Base-by-base conservation (phyloP, 2,797 vertebrate species). In the Acropternis orthonyx region DNA sequence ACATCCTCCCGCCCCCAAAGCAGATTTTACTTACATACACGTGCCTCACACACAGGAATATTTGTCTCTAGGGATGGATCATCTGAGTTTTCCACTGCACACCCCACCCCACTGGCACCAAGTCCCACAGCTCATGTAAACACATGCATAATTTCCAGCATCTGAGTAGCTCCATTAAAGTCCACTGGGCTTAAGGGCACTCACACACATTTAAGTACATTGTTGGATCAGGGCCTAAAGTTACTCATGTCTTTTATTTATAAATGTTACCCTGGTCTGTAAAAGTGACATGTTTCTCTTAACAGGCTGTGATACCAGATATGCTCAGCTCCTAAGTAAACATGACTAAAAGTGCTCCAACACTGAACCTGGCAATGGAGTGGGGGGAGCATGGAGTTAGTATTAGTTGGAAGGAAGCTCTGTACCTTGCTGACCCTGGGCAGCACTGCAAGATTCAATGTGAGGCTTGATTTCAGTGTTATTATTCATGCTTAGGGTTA, bases 231-330 rank as follows among this genome's bases (percentile, higher is more conserved):
- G 49, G 74, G 94, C 92, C 91, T 95, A 62, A 92, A 88, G 77
- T 91, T 92, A 95, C 89, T 94, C 72, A 91, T 69, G 88, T 63
- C 80, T 95, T 95, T 92, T 92, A 92, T 95, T 95, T 96, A 92
- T 69, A 96, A 96, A 91, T 84, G 92, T 69, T 92, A 88, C 66
- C 52, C 85, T 55, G 58, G 73, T 88, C 91, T 88, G 92, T 94
- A 92, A 88, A 96, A 91, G 74, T 86, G 89, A 94, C 85, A 88
- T 88, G 87, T 89, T 95, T 91, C 92, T 95, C 71, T 90, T 88
- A 91, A 84, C 46, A 81, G 89, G n/a, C 82, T 66, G 58, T 52
- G 85, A 91, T 91, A 94, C 44, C 85, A 96, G 89, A 92, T 95
- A 86, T 0, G 3, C 55, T 86, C 82, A 51, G 82, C 79, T 93